Percentiles rank a stretch among this genome's conserved stretches.
phyloP scores from a whole-genome alignment of 2,888 invertebrate species.

The Trichacis sp. region DNA sequence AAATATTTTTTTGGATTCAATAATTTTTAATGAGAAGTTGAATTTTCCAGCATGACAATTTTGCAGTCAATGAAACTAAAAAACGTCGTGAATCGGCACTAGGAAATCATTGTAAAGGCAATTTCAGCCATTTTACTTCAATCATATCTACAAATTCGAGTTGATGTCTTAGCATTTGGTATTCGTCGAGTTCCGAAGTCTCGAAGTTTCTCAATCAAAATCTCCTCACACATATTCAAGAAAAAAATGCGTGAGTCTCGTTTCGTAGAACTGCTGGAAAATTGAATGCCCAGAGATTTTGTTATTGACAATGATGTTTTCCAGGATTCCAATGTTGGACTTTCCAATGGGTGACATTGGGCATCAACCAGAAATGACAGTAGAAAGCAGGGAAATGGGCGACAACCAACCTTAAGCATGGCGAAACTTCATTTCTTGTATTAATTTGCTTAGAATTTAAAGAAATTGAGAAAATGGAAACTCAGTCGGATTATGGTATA shows the following conservation, averaged over 20 bases:
- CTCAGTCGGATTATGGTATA: constrained; percentile 94
- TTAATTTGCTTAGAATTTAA: constrained; percentile 95
- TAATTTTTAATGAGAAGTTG: background rate
- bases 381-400: constrained; percentile 89
- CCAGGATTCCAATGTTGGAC: constrained; percentile 89
- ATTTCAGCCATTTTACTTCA: constrained; percentile 90
- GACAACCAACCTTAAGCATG: constrained; percentile 91
- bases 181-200: constrained; percentile 98
- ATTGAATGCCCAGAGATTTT: background rate
- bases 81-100: constrained; percentile 97
- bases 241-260: constrained; percentile 83
- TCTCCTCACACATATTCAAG: constrained; percentile 92
- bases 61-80: constrained; percentile 94
- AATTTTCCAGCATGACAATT: constrained; percentile 80
- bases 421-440: constrained; percentile 98
- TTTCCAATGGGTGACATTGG: constrained; percentile 97
- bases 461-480: constrained; percentile 99
- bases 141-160: constrained; percentile 99
- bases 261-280: constrained; percentile 23
- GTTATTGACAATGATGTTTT: too few species aligned
- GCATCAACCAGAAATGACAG: constrained; percentile 93
- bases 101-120: constrained; percentile 98
- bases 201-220: constrained; percentile 99
- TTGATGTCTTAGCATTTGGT: constrained; percentile 99
- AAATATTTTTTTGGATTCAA: background rate